Evolutionary conservation across 2,113 vertebrate genomes (phyloP).

Genomic region (Grammomys surdaster): DNA sequence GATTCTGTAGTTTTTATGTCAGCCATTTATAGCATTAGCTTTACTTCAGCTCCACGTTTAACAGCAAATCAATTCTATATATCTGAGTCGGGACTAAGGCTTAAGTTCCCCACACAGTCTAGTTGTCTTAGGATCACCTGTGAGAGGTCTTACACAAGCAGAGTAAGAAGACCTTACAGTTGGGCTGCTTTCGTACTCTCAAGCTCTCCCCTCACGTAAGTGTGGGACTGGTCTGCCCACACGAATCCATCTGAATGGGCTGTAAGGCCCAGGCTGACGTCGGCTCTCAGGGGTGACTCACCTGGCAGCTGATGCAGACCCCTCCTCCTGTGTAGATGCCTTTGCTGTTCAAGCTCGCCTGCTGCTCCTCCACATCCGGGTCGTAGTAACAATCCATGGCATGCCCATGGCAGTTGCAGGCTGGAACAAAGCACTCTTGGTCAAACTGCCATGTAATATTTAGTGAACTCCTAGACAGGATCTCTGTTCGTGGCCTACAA

Average conservation of each 20-base stretch:
- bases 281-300: constrained; percentile 83
- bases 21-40: not conserved
- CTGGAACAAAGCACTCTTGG: constrained; percentile 82
- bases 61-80: constrained; percentile 4
- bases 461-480: not conserved
- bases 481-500: not conserved
- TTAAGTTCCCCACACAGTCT: not conserved
- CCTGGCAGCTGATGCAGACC: constrained; percentile 96
- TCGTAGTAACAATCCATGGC: constrained; percentile 95
- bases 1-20: not conserved
- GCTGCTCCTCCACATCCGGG: constrained; percentile 88
- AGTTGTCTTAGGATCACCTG: not conserved
- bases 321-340: constrained; percentile 93
- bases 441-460: constrained; percentile 17
- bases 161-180: not conserved
- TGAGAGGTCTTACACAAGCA: not conserved
- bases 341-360: constrained; percentile 92
- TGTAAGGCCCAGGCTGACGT: not conserved
- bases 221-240: not conserved
- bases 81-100: not conserved
- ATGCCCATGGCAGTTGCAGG: constrained; percentile 96
- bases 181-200: not conserved
- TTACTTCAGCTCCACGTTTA: not conserved
- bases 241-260: not conserved
- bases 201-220: not conserved